Percentiles rank a stretch among this genome's conserved stretches.
Evolutionary conservation across 2,797 vertebrate genomes (phyloP).

Genomic region (Dallia pectoralis): DNA sequence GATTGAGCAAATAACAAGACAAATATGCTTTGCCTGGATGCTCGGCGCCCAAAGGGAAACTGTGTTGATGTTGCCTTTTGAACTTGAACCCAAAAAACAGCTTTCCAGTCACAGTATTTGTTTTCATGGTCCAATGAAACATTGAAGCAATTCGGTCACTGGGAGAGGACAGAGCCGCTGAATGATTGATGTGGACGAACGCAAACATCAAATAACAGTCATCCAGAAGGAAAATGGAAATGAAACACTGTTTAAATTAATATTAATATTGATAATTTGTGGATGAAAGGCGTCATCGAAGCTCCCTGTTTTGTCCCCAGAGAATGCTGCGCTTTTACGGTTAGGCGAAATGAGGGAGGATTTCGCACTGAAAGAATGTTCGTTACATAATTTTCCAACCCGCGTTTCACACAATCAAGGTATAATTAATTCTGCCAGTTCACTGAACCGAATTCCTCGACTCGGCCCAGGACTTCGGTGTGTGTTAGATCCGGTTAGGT

Average conservation of each 20-base stretch:
- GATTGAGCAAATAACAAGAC: not conserved
- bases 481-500: constrained; percentile 34
- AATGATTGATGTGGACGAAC: constrained; percentile 28
- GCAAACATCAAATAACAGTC: constrained; percentile 27
- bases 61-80: constrained; percentile 24
- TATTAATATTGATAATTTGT: constrained; percentile 48
- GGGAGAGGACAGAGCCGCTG: not conserved
- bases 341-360: constrained; percentile 32
- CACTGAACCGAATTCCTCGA: constrained; percentile 44
- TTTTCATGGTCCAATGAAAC: not conserved
- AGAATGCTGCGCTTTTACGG: constrained; percentile 29
- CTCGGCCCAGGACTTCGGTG: constrained; percentile 51
- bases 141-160: not conserved
- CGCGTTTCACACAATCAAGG: constrained; percentile 32
- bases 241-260: constrained; percentile 39
- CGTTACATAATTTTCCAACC: constrained; percentile 52
- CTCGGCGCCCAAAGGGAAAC: not conserved
- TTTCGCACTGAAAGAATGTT: constrained; percentile 57
- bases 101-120: not conserved
- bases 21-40: not conserved
- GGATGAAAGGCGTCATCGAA: constrained; percentile 56
- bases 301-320: constrained; percentile 34
- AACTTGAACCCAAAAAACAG: constrained; percentile 23
- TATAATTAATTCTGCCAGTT: constrained; percentile 41
- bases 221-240: constrained; percentile 27